Percentiles rank a stretch among this genome's conserved stretches.
Conservation (phyloP, 2,888 invertebrate genomes). For the Nemotelus pantherinus region DNA sequence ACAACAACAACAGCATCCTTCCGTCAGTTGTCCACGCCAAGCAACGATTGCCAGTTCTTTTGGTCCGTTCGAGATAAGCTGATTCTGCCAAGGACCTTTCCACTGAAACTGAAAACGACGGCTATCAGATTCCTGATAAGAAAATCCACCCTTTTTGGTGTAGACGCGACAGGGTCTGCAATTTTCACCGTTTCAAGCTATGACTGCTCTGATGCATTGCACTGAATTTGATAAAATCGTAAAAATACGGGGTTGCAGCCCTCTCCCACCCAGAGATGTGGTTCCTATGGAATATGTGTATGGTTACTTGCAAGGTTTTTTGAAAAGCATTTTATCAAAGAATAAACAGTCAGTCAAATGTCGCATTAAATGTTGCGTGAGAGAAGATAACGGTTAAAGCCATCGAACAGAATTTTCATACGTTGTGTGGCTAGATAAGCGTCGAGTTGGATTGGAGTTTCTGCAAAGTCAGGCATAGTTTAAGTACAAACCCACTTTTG, state of each 20-base stretch:
- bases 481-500: too few relatives aligned
- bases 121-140: not conserved
- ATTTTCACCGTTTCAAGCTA: not conserved
- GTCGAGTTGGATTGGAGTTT: not conserved
- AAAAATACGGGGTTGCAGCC: not conserved
- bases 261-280: not conserved
- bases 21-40: too few relatives aligned
- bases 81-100: not conserved
- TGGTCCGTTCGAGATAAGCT: not conserved
- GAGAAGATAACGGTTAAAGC: constrained; percentile 40
- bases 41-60: constrained; percentile 3
- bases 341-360: constrained; percentile 53
- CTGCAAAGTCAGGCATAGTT: too few relatives aligned
- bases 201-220: not conserved
- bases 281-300: not conserved
- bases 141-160: not conserved
- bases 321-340: not conserved
- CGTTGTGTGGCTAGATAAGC: constrained; percentile 46
- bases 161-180: too few relatives aligned
- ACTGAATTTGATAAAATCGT: not conserved
- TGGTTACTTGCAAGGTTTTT: not conserved
- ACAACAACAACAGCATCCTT: not conserved
- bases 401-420: constrained; percentile 19
- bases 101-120: not conserved
- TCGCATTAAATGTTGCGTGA: constrained; percentile 54